Evolutionary conservation across 2,113 vertebrate genomes (phyloP), one percentile per base, ranked within the genome.

Genomic region (Hoplias malabaricus): DNA sequence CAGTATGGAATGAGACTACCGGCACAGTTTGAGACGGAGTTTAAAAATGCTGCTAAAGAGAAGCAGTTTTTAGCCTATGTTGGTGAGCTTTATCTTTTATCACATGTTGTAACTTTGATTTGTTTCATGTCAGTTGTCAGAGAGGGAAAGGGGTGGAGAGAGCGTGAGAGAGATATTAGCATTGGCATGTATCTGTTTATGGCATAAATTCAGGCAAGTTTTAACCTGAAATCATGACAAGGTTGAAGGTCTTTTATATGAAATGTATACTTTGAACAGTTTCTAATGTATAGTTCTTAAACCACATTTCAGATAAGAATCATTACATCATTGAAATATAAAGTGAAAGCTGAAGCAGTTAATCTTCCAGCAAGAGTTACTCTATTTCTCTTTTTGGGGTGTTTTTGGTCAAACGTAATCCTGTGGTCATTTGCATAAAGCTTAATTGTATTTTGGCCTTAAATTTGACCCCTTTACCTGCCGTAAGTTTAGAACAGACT

Each of bases 1-100:
- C 9, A 50, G 27, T 10, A 77, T 43, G 72, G 68, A 50, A 83
- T 83, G 81, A 83, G 81, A 74, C 77, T 79, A 8, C 68, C 66
- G 25, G 23, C 71, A 46, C 23, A 43, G n/a, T 83, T 80, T 62
- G 42, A 80, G 31, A 23, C 62, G 25, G 77, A 80, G 56, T 9
- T 71, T 73, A 73, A 53, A 14, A 48, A 56, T 70, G 59, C 66
- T 25, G 25, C 72, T 71, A 23, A 6, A 65, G 77, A 31, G 56
- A 77, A 79, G 56, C 68, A 76, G 19, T 43, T 72, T 62, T 56
- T 77, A 56, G 56, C 56, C 53, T 50, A 21, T 43, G 56, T 79
- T 25, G 81, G 81, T 80, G 69, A 83, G 81, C 72, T 59, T 65
- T 36, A 25, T 27, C 48, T 76, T 63, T 63, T 66, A 38, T 57